Evolutionary conservation across 2,888 invertebrate species (phyloP).

Genomic region (Gari tellinella): DNA sequence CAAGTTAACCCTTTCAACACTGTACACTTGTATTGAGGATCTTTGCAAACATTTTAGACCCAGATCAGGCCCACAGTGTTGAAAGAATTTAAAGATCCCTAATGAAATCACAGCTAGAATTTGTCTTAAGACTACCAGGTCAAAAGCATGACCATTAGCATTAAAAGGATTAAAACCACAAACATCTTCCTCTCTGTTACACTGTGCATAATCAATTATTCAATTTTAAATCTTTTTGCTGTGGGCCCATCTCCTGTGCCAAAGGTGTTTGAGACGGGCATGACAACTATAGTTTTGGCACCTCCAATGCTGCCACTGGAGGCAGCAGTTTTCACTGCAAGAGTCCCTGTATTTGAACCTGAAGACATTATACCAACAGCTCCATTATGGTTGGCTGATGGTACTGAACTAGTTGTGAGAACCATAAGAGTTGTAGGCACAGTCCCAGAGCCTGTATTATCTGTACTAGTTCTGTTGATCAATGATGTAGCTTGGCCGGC

Average conservation of each 20-base stretch:
- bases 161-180: no score
- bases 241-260: constrained; percentile 67
- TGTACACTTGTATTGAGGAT: no score
- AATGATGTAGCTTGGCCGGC: constrained; percentile 53
- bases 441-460: constrained; percentile 46
- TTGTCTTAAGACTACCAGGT: no score
- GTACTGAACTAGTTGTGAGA: constrained; percentile 66
- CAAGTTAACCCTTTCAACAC: no score
- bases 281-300: constrained; percentile 79
- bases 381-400: constrained; percentile 59
- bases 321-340: constrained; percentile 73
- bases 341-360: constrained; percentile 66
- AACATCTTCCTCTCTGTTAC: no score
- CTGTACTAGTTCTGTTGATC: constrained; percentile 53
- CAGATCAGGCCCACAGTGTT: no score
- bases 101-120: no score
- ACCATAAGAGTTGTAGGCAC: constrained; percentile 78
- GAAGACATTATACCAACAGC: constrained; percentile 52
- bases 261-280: constrained; percentile 76
- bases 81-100: no score
- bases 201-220: constrained; percentile 47
- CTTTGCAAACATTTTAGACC: no score
- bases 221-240: constrained; percentile 76
- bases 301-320: constrained; percentile 66
- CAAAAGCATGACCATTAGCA: no score